Percentiles rank a stretch among this genome's conserved stretches.
Evolutionary conservation across 2,797 vertebrate species (phyloP).

Genomic region (Nothura maculosa): DNA sequence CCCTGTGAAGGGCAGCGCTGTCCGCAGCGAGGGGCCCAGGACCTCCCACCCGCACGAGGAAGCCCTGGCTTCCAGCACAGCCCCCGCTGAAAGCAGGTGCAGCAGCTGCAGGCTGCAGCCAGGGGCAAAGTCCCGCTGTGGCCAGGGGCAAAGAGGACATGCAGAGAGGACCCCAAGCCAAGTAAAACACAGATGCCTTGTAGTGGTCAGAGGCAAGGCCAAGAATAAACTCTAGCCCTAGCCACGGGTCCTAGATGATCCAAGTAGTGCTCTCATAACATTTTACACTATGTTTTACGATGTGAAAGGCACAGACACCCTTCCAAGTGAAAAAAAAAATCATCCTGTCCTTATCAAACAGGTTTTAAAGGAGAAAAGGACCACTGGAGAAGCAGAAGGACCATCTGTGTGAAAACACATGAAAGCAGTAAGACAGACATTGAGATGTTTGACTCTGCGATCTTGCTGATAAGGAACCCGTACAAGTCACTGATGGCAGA

Average conservation of each 20-base stretch:
- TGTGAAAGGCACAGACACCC: not conserved
- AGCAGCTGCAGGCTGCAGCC: not conserved
- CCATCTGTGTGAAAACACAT: conserved; percentile 96
- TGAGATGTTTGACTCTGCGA: conserved; percentile 94
- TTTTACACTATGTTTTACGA: not conserved
- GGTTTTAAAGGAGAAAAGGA: conserved; percentile 99
- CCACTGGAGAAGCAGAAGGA: conserved; percentile 96
- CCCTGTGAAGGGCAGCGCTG: not conserved
- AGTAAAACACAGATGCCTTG: not conserved
- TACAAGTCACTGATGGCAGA: conserved; percentile 95
- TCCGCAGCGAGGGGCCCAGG: accelerated
- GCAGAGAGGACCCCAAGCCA: not conserved
- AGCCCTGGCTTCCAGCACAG: accelerated
- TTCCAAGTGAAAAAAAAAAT: not conserved
- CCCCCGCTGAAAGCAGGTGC: accelerated
- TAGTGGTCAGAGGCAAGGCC: not conserved
- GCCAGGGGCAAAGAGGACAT: accelerated
- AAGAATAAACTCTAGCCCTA: not conserved
- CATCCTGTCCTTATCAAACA: conserved; percentile 62
- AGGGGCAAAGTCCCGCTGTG: not conserved
- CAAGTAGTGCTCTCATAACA: not conserved
- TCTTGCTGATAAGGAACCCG: conserved; percentile 94
- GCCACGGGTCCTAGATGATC: not conserved
- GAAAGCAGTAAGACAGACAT: conserved; percentile 95
- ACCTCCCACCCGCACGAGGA: not conserved